Base-by-base conservation (phyloP, 2,888 invertebrate genomes). In the Vanessa cardui region DNA sequence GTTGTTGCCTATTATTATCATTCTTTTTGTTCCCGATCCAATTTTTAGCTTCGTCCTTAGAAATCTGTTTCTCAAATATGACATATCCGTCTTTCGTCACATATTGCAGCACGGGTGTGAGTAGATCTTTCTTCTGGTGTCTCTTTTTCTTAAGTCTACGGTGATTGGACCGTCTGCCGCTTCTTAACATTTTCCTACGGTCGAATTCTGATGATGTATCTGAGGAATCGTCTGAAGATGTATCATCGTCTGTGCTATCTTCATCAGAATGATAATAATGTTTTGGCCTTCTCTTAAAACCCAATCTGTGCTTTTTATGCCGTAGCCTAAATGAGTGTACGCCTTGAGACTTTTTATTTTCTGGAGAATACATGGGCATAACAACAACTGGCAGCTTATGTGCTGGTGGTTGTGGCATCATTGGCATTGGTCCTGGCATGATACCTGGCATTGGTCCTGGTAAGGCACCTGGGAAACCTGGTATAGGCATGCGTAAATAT, bases 41-140 rank as follows among this genome's bases (percentile, higher is more conserved):
- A 70, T 86, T 82, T 16, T 83, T 87, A 0, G 91, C 91, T 79
- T 92, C 90, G 6, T 73, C 80, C 72, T 86, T 88, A 2, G 86
- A 79, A 63, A 92, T 90, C 50, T 84, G 78, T 73, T 89, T 91
- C 73, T 92, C 90, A 73, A 81, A 92, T 71, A 92, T 88, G 0
- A 92, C 91, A 66, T 90, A 91, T 0, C 91, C 91, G 64, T 91
- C 90, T 62, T 89, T 89, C 0, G 89, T 91, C 0, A 92, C 89
- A 59, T 92, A 92, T 67, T 92, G 91, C 2, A 92, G 74, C 12
- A 91, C 78, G 0, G 91, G 91, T 16, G 89, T 90, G 0, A 91
- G 72, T 1, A 88, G 58, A 8, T 82, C 80, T 58, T 74, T 77
- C 16, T 75, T 80, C 47, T 73, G 76, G 58, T 70, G 76, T 69